Percentiles rank a stretch among this genome's conserved stretches.
phyloP scores from a whole-genome alignment of 2,888 invertebrate species.

The Cecidostiba fungosa region DNA sequence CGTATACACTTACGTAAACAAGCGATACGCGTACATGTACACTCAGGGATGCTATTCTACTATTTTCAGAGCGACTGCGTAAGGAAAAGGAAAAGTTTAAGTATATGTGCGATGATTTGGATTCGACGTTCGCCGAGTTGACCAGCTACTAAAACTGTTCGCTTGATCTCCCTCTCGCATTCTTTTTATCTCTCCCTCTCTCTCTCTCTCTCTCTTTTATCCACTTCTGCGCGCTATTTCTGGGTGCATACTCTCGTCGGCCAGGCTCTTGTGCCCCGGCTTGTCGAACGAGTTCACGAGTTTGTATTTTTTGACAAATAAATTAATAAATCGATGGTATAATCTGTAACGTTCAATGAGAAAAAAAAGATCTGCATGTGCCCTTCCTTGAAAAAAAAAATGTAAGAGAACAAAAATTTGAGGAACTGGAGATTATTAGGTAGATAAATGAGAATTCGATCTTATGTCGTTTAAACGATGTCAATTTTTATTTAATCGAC shows the following conservation, averaged over 20 bases:
- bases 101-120: constrained; percentile 88
- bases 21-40: neutral
- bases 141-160: constrained; percentile 84
- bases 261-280: constrained; percentile 15
- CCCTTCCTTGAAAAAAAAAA: neutral
- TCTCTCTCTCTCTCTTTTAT: constrained; percentile 35
- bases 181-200: constrained; percentile 11
- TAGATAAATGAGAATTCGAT: constrained; percentile 26
- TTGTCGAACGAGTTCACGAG: constrained; percentile 4
- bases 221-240: constrained; percentile 49
- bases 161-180: neutral
- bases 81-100: constrained; percentile 91
- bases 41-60: constrained; percentile 54
- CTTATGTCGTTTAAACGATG: constrained; percentile 71
- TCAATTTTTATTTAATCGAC: constrained; percentile 77
- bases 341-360: neutral
- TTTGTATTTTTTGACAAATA: constrained; percentile 58
- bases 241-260: constrained; percentile 40
- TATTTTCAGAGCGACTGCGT: constrained; percentile 90
- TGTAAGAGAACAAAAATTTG: neutral
- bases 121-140: constrained; percentile 88
- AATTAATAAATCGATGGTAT: constrained; percentile 51
- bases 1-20: neutral
- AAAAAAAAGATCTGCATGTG: neutral
- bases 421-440: neutral